phyloP scores from a whole-genome alignment of 1,140 invertebrate genomes.

The Telenomus remus region DNA sequence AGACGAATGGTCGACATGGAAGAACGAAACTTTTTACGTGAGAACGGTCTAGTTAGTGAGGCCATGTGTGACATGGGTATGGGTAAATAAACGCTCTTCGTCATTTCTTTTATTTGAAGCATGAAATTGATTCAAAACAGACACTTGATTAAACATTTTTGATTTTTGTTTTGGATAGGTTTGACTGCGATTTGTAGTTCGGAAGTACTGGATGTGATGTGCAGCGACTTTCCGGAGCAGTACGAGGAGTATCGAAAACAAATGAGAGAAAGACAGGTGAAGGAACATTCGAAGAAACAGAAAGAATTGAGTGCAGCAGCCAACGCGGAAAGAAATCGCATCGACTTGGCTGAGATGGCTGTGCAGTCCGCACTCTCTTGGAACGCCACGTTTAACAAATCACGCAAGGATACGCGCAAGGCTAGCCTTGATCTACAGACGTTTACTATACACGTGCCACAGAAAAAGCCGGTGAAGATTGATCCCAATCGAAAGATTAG shows the following conservation, averaged over 20 bases:
- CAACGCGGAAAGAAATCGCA: constrained; percentile 75
- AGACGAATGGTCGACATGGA: constrained; percentile 90
- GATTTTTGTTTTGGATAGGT: constrained; percentile 75
- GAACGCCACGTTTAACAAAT: constrained; percentile 90
- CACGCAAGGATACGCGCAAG: constrained; percentile 81
- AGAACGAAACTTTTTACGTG: constrained; percentile 90
- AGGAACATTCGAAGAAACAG: constrained; percentile 83
- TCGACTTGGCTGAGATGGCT: constrained; percentile 89
- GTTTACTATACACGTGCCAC: constrained; percentile 83
- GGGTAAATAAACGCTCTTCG: constrained; percentile 15
- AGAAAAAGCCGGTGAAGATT: constrained; percentile 74
- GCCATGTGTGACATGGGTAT: constrained; percentile 92
- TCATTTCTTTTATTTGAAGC: neutral
- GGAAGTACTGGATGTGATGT: constrained; percentile 96
- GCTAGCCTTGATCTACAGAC: constrained; percentile 86
- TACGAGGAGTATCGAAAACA: constrained; percentile 94
- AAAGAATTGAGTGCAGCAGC: constrained; percentile 76
- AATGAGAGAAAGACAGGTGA: constrained; percentile 86
- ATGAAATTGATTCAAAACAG: too few species aligned
- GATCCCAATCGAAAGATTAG: constrained; percentile 76
- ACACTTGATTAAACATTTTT: neutral
- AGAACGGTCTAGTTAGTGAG: constrained; percentile 90
- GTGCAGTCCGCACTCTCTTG: constrained; percentile 90
- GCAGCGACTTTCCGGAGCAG: constrained; percentile 94
- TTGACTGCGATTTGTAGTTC: constrained; percentile 92